phyloP scores from a whole-genome alignment of 2,888 invertebrate genomes.

The Sylvicola fuscatus region DNA sequence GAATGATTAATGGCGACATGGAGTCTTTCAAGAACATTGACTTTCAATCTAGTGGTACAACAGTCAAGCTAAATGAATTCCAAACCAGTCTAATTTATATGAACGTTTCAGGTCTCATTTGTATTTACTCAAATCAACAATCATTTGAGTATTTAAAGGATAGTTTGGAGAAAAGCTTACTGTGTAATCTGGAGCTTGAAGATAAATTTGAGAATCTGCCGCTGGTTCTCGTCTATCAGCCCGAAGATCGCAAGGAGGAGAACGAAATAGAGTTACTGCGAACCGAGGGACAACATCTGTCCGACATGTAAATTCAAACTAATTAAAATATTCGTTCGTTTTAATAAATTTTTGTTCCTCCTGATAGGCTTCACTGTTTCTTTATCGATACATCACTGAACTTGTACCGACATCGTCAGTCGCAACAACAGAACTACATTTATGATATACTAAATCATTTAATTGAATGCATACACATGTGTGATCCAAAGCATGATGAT shows the following conservation, averaged over 20 bases:
- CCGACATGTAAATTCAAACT: constrained; percentile 44
- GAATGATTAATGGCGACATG: constrained; percentile 73
- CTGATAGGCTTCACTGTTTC: constrained; percentile 20
- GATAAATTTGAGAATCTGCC: constrained; percentile 78
- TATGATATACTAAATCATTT: constrained; percentile 26
- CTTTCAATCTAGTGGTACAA: constrained; percentile 83
- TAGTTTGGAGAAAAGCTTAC: constrained; percentile 74
- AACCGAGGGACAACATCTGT: constrained; percentile 76
- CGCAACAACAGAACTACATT: constrained; percentile 25
- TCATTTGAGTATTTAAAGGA: constrained; percentile 82
- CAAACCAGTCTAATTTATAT: too few relatives aligned
- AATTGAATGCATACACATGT: constrained; percentile 21
- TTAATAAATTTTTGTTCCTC: not conserved
- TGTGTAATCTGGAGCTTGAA: constrained; percentile 77
- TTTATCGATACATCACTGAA: constrained; percentile 19
- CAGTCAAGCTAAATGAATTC: too few relatives aligned
- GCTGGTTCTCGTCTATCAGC: constrained; percentile 76
- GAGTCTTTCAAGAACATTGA: constrained; percentile 69
- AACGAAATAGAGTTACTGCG: constrained; percentile 67
- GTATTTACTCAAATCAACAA: constrained; percentile 77
- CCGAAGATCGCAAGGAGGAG: constrained; percentile 62
- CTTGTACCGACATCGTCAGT: constrained; percentile 17
- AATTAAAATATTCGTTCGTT: not conserved
- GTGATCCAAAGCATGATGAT: constrained; percentile 22
- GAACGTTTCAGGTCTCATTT: constrained; percentile 57